Evolutionary conservation across 2,797 vertebrate species (phyloP), one percentile per base, ranked within the genome.

Genomic region (Hemitrygon akajei): DNA sequence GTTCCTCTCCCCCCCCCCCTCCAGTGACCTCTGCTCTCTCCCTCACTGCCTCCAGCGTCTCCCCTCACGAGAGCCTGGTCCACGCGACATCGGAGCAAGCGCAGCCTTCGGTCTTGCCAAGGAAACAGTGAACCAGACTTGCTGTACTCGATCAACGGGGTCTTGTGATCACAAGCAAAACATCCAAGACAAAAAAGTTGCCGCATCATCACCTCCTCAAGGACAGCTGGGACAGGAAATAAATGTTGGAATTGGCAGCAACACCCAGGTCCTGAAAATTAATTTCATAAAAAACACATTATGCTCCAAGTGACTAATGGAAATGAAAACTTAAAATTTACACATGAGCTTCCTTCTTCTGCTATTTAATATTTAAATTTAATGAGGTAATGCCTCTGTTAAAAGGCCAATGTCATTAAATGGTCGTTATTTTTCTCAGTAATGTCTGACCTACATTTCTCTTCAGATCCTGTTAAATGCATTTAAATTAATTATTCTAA

Each of bases 401-500:
- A 89, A 89, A 89, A 66, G 18, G 20, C 34, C 18, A 89, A 69
- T 37, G 34, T 66, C 86, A 69, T 89, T 22, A 89, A 89, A 89
- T 69, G 63, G 34, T 89, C n/a, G 14, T 69, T 89, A 69, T 69
- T 89, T 34, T 66, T 7, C 14, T 34, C n/a, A 37, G n/a, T 69
- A 89, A 69, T 22, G 66, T 37, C 34, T 69, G 18, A 10, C 86
- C 86, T 66, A 89, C 60, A 34, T 34, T 20, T 9, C 16, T 89
- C 18, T 89, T 69, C n/a, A 37, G 63, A 63, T 87, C 30, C 58
- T 89, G 86, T 22, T 89, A 87, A 87, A 87, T 87, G 14, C 11
- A 16, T 87, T 18, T 69, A 89, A 34, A 25, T 69, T 89, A 63
- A 89, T 37, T 69, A 69, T 34, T 10, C 18, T 69, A 37, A 37